Conservation (phyloP, 2,888 invertebrate species). For the Abrostola tripartita region DNA sequence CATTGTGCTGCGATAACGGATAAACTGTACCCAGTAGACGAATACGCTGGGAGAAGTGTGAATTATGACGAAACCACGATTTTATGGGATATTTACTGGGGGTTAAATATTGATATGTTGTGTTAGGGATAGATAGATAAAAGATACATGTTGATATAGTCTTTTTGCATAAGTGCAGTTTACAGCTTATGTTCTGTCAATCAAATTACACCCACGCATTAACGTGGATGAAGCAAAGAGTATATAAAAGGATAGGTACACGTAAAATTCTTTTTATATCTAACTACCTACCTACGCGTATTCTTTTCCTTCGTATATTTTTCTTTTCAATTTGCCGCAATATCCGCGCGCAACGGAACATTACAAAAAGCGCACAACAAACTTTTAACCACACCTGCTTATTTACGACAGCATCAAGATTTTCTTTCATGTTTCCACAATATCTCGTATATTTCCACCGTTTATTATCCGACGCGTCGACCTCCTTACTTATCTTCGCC, state of each 20-base stretch:
- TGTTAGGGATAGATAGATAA: background rate
- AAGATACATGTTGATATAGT: background rate
- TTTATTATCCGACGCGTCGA: constrained; percentile 85
- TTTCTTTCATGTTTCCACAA: constrained; percentile 75
- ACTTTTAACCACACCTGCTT: constrained; percentile 66
- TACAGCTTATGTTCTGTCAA: no score
- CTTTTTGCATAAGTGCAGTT: no score
- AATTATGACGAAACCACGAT: constrained; percentile 40
- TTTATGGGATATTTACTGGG: constrained; percentile 31
- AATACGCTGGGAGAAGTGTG: constrained; percentile 57
- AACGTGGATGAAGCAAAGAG: background rate
- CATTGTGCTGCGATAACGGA: constrained; percentile 87
- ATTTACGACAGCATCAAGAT: constrained; percentile 82
- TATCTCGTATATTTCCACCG: constrained; percentile 80
- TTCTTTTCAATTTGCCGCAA: constrained; percentile 62
- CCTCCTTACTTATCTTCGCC: constrained; percentile 81
- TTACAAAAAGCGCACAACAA: constrained; percentile 66
- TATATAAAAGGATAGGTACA: background rate
- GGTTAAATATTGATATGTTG: constrained; percentile 21
- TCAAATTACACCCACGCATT: no score
- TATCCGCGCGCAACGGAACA: constrained; percentile 57
- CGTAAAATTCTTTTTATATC: background rate
- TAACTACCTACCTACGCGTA: constrained; percentile 21
- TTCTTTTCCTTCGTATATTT: constrained; percentile 40
- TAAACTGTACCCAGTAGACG: constrained; percentile 88